phyloP scores from a whole-genome alignment of 2,888 invertebrate genomes.

The Neelides folsomi region DNA sequence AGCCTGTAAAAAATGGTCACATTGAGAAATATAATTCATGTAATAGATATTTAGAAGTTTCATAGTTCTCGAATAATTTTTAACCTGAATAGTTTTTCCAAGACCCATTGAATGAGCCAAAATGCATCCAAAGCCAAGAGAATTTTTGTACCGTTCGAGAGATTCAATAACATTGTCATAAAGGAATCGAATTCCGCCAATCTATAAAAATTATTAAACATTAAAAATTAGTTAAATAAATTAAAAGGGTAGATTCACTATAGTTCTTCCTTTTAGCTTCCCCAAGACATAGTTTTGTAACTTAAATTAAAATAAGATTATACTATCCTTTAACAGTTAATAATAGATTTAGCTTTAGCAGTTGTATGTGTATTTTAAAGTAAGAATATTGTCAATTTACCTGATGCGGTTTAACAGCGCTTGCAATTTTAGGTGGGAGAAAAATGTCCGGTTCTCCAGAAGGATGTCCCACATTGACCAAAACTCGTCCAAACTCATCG shows the following conservation, averaged over 20 bases:
- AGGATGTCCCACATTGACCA: constrained; percentile 86
- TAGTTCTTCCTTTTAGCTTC: too few species aligned
- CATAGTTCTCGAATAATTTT: too few species aligned
- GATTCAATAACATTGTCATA: constrained; percentile 97
- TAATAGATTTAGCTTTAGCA: too few species aligned
- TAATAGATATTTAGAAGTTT: not conserved
- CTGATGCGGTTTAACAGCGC: constrained; percentile 91
- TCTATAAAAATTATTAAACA: constrained; percentile 42
- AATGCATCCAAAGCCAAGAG: constrained; percentile 89
- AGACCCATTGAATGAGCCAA: constrained; percentile 98
- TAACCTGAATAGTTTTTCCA: constrained; percentile 82
- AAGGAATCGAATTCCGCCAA: constrained; percentile 85
- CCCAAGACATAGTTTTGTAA: not conserved
- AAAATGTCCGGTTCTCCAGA: constrained; percentile 81
- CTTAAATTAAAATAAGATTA: not conserved
- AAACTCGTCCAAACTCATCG: constrained; percentile 78
- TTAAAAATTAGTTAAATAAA: not conserved
- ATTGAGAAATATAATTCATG: not conserved
- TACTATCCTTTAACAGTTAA: too few species aligned
- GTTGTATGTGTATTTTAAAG: not conserved
- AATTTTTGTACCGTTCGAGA: constrained; percentile 68
- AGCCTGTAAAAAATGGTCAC: constrained; percentile 42
- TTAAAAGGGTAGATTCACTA: too few species aligned
- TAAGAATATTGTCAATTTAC: constrained; percentile 38
- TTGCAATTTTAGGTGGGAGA: constrained; percentile 73